These are phyloP conservation scores for Acheta domesticus DNA, from an alignment of 2,888 invertebrate species.

Conservation along the genomic window DNA sequence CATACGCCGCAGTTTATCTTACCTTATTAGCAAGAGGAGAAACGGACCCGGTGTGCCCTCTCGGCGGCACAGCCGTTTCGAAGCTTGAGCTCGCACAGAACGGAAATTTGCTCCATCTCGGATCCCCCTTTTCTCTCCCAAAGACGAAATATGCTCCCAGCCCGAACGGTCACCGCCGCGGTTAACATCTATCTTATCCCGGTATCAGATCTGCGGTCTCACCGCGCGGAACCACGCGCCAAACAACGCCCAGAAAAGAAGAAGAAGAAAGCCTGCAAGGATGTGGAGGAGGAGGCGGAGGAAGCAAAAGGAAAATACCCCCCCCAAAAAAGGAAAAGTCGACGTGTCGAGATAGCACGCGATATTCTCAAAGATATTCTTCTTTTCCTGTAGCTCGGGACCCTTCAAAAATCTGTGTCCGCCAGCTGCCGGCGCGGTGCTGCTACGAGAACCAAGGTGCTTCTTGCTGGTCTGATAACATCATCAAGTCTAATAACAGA, in stretches of 20 bases:
- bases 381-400: not conserved
- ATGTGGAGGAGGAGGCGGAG: not conserved
- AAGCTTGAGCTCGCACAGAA: too few relatives aligned
- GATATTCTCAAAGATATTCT: conserved; percentile 9
- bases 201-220: not conserved
- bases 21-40: not conserved
- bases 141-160: conserved; percentile 5
- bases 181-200: not conserved
- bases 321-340: not conserved
- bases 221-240: not conserved
- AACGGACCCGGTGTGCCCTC: not conserved
- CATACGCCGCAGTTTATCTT: not conserved
- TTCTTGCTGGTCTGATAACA: not conserved
- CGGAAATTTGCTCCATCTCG: not conserved
- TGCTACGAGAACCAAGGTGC: not conserved
- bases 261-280: not conserved
- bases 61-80: too few relatives aligned
- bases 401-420: conserved; percentile 10
- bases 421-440: not conserved
- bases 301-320: not conserved
- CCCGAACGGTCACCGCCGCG: not conserved
- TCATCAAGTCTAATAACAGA: conserved; percentile 18
- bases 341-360: not conserved
- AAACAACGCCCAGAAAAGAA: not conserved
- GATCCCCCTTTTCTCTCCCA: not conserved